Evolutionary conservation across 1,140 invertebrate species (phyloP).

Genomic region (Tetraneura akinire): DNA sequence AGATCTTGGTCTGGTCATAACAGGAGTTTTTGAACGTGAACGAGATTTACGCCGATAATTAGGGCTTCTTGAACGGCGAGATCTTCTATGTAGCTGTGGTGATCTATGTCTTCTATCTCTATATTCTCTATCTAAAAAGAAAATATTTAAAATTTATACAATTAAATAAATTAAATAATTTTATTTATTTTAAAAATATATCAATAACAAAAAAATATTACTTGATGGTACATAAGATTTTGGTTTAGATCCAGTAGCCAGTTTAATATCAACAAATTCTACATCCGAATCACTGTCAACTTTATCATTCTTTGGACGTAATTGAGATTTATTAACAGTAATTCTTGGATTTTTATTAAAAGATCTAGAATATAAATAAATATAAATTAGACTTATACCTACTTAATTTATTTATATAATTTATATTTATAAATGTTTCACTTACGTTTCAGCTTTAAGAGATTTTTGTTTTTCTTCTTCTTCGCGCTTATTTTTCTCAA

Average conservation of each 20-base stretch:
- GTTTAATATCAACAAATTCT: slow-evolving; percentile 48
- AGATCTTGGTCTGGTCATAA: slow-evolving; percentile 8
- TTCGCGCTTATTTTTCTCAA: slow-evolving; percentile 38
- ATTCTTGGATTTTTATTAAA: slow-evolving; percentile 53
- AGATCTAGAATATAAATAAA: slow-evolving; percentile 41
- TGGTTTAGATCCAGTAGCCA: neutral
- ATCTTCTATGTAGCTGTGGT: slow-evolving; percentile 16
- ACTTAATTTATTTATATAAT: no score
- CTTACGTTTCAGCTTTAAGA: slow-evolving; percentile 49
- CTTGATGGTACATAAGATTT: slow-evolving; percentile 9
- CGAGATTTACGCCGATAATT: slow-evolving; percentile 6
- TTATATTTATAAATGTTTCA: neutral
- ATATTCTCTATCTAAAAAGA: neutral
- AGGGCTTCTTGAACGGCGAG: slow-evolving; percentile 25
- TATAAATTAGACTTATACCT: no score
- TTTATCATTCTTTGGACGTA: slow-evolving; percentile 40
- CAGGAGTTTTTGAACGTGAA: slow-evolving; percentile 33
- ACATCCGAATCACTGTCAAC: slow-evolving; percentile 51
- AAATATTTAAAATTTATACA: neutral
- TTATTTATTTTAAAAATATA: neutral
- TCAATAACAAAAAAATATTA: neutral
- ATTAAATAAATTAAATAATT: no score
- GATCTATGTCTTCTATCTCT: slow-evolving; percentile 33
- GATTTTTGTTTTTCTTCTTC: slow-evolving; percentile 47
- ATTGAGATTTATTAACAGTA: slow-evolving; percentile 51